Evolutionary conservation across 2,797 vertebrate genomes (phyloP).

Genomic region (Neosilurus mollespiculum): DNA sequence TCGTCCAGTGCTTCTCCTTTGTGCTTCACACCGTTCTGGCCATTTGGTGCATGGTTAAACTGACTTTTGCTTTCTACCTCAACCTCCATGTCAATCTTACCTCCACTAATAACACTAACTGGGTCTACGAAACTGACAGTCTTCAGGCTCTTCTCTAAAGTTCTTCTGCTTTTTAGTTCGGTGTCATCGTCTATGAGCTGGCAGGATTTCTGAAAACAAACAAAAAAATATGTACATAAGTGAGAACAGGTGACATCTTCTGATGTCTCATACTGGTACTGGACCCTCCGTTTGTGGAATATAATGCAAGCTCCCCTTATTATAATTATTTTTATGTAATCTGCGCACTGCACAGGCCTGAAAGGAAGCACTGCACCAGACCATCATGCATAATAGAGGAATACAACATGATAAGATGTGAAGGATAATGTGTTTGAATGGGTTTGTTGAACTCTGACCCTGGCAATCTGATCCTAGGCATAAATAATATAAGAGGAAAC

Average conservation of each 20-base stretch:
- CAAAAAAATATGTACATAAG: not conserved
- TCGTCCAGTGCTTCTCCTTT: conserved; percentile 78
- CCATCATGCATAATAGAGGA: conserved; percentile 54
- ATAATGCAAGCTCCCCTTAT: not conserved
- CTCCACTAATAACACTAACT: conserved; percentile 74
- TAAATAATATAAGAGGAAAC: conserved; percentile 51
- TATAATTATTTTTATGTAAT: conserved; percentile 29
- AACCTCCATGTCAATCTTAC: conserved; percentile 85
- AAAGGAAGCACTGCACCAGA: conserved; percentile 35
- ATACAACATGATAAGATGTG: conserved; percentile 36
- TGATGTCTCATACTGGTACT: not conserved
- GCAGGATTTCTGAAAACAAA: conserved; percentile 79
- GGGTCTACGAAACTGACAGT: conserved; percentile 84
- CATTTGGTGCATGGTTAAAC: conserved; percentile 69
- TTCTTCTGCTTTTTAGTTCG: conserved; percentile 71
- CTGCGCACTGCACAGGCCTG: not conserved
- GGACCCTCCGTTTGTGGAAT: not conserved
- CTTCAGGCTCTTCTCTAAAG: conserved; percentile 72
- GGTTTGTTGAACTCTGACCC: conserved; percentile 56
- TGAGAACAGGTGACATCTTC: conserved; percentile 8
- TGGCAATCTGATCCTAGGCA: conserved; percentile 46
- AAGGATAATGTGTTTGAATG: conserved; percentile 52
- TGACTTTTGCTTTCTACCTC: conserved; percentile 81
- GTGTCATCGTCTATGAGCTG: conserved; percentile 82
- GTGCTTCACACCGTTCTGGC: conserved; percentile 76